Base-by-base conservation (phyloP, 2,797 vertebrate genomes). In the Okamejei kenojei region DNA sequence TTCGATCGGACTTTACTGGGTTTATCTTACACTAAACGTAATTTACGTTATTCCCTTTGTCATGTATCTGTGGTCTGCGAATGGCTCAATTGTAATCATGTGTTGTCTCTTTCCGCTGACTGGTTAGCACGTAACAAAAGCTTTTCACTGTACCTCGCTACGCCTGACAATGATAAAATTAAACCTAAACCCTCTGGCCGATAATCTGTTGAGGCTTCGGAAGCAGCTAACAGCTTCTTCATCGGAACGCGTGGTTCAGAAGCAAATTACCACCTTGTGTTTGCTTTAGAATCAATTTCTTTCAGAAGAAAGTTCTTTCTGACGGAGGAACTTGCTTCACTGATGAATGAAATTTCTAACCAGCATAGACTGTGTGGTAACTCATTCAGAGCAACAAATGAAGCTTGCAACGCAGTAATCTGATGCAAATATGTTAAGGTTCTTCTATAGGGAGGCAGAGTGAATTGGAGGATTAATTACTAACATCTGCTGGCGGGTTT, bases 331-430 rank as follows among this genome's bases (percentile, higher is more conserved):
- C 15, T 65, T 86, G 82, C 32, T 63, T 65, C 58, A 15, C 15
- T 86, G 29, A 86, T 86, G 58, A 86, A 63, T 86, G 19, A 61
- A 63, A 32, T 86, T 86, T 65, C 29, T 86, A 32, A 86, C 82
- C 63, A 61, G 13, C n/a, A 32, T 63, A 32, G 82, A 86, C 58
- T 7, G 54, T 65, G 13, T 8, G 32, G 82, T 63, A 86, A 32
- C 63, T 1, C 58, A 17, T 86, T 63, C 58, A 19, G 29, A 86
- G 65, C n/a, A 86, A 86, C 19, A 86, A 86, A 63, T 86, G 61
- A 86, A 86, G 29, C n/a, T 13, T 86, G 63, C 29, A 29, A 65
- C 29, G 58, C 29, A 63, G 58, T 32, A 86, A 86, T 86, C 15
- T 63, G 82, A 86, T 63, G 29, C 63, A 63, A 32, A 86, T 86